Conservation (phyloP, 2,888 invertebrate genomes). For the Dastarcus helophoroides region DNA sequence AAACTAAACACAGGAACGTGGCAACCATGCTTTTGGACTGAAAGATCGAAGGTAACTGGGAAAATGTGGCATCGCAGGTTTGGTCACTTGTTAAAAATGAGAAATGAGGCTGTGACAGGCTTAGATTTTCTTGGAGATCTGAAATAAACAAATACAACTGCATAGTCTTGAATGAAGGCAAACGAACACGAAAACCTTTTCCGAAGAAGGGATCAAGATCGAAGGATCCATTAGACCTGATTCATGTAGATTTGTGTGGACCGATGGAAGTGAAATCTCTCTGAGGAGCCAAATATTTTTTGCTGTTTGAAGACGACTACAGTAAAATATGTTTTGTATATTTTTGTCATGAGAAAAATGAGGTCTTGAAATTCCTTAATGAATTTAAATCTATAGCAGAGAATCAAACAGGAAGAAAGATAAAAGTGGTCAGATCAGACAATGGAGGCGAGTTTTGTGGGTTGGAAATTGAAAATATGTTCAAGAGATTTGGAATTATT, state of each 20-base stretch:
- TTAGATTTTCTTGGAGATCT: constrained; percentile 9
- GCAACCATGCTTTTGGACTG: constrained; percentile 1
- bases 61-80: constrained; percentile 15
- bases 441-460: constrained; percentile 15
- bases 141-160: constrained; percentile 10
- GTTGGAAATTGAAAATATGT: constrained; percentile 13
- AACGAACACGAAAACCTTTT: constrained; percentile 22
- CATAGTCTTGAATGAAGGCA: constrained; percentile 18
- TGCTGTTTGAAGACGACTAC: constrained; percentile 26
- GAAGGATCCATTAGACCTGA: constrained; percentile 9
- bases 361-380: constrained; percentile 18
- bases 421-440: constrained; percentile 19
- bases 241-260: constrained; percentile 10
- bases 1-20: constrained; percentile 6
- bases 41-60: too few relatives aligned
- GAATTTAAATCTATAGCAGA: constrained; percentile 21
- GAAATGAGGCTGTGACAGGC: constrained; percentile 7
- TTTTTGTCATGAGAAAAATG: constrained; percentile 21
- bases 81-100: constrained; percentile 12
- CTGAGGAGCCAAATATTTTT: constrained; percentile 17
- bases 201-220: constrained; percentile 9
- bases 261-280: constrained; percentile 8
- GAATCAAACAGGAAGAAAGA: constrained; percentile 18
- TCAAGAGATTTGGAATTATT: constrained; percentile 16
- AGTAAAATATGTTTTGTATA: constrained; percentile 21